phyloP scores from a whole-genome alignment of 2,888 invertebrate species.

The Pollenia amentaria region DNA sequence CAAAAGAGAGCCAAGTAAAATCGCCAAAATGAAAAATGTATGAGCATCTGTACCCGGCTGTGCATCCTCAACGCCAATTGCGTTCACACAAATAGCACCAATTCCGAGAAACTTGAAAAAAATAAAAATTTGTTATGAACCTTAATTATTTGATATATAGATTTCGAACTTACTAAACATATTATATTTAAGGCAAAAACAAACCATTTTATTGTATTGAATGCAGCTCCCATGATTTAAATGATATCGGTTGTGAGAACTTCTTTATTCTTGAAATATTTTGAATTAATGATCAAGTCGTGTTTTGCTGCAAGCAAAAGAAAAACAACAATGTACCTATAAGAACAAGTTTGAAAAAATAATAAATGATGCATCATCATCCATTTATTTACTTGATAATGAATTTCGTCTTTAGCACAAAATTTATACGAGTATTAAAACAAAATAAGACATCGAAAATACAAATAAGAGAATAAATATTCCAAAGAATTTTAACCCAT shows the following conservation, averaged over 20 bases:
- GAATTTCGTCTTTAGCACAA: constrained; percentile 15
- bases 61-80: constrained; percentile 78
- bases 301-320: constrained; percentile 8
- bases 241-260: neutral
- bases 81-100: constrained; percentile 77
- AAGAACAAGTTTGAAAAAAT: constrained; percentile 38
- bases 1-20: constrained; percentile 79
- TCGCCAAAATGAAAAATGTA: constrained; percentile 80
- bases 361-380: constrained; percentile 34
- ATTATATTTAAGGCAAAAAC: constrained; percentile 79
- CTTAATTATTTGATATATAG: neutral
- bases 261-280: constrained; percentile 40
- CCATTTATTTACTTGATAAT: constrained; percentile 39
- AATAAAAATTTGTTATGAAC: constrained; percentile 25
- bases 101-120: constrained; percentile 78
- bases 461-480: neutral
- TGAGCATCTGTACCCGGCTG: constrained; percentile 80
- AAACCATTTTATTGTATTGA: constrained; percentile 79
- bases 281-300: constrained; percentile 16
- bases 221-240: constrained; percentile 78
- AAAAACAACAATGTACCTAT: constrained; percentile 5
- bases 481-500: constrained; percentile 32
- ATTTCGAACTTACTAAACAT: constrained; percentile 78
- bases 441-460: neutral
- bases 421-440: neutral